These are phyloP conservation scores for Drepana falcataria DNA, from an alignment of 2,888 invertebrate genomes.

Conservation along the genomic window DNA sequence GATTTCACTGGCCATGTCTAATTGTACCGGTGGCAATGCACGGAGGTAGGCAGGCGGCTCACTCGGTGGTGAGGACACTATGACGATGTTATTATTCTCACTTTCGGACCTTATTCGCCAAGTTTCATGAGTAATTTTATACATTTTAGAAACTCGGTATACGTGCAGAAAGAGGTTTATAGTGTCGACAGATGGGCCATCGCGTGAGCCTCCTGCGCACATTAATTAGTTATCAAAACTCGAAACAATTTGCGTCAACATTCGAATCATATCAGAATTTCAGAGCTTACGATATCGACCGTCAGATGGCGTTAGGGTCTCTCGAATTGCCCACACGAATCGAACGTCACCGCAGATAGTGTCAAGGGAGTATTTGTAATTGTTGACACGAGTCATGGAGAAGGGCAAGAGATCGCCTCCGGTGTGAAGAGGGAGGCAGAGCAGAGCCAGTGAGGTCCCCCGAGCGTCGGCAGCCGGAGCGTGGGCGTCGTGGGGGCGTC, in stretches of 20 bases:
- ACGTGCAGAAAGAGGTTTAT: background rate
- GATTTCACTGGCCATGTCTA: background rate
- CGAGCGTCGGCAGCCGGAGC: conserved; percentile 10
- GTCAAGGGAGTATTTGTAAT: too few relatives aligned
- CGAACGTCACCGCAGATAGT: too few relatives aligned
- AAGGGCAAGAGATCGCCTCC: background rate
- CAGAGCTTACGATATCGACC: background rate
- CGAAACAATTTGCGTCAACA: background rate
- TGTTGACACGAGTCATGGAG: background rate
- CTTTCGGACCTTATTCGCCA: background rate
- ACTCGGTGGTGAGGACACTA: too few relatives aligned
- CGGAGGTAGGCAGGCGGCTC: too few relatives aligned
- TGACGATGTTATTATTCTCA: background rate
- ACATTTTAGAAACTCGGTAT: background rate
- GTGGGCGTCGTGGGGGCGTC: conserved; percentile 12
- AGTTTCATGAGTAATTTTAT: background rate
- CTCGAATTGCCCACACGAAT: too few relatives aligned
- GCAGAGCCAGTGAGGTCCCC: background rate
- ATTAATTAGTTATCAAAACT: background rate
- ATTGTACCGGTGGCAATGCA: background rate
- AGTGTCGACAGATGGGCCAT: background rate
- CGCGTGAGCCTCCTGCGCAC: background rate
- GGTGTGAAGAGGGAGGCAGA: background rate
- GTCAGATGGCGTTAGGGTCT: background rate
- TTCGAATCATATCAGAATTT: background rate